Evolutionary conservation across 1,140 invertebrate genomes (phyloP).

Genomic region (Schlechtendalia chinensis): DNA sequence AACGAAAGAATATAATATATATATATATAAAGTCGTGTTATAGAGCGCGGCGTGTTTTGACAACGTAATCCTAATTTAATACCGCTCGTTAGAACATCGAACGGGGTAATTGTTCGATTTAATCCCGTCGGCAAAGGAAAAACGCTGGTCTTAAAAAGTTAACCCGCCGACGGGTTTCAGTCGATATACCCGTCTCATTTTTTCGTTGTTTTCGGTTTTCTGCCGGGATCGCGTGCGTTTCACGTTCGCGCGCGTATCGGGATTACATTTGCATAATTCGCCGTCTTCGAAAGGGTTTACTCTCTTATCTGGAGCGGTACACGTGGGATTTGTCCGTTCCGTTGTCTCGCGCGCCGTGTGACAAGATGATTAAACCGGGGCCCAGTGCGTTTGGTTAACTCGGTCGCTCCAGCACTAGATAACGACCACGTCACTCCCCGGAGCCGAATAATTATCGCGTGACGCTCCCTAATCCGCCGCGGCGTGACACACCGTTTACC

Average conservation of each 20-base stretch:
- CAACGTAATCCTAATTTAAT: conserved; percentile 36
- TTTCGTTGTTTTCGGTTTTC: too few species aligned
- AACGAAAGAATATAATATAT: background rate
- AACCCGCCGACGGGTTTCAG: background rate
- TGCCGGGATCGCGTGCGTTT: too few species aligned
- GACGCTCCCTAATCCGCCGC: too few species aligned
- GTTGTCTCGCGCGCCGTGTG: conserved; percentile 14
- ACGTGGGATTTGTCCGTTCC: conserved; percentile 42
- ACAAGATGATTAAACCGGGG: conserved; percentile 28
- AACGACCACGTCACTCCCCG: too few species aligned
- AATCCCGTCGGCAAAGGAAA: conserved; percentile 5
- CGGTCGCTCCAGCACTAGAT: too few species aligned
- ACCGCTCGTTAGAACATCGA: background rate
- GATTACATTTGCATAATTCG: conserved; percentile 41
- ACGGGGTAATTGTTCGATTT: conserved; percentile 26
- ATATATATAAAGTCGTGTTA: background rate
- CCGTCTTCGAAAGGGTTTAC: conserved; percentile 18
- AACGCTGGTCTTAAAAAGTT: conserved; percentile 38
- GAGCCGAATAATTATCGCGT: too few species aligned
- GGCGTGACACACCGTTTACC: too few species aligned
- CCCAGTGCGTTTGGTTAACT: too few species aligned
- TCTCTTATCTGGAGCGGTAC: conserved; percentile 41
- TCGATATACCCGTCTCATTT: background rate
- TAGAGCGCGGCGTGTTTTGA: background rate
- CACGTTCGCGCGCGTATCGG: background rate